A percentile compares a stretch with the other conserved stretches of the same genome.
Conservation (phyloP, 2,797 vertebrate genomes). For the Phyllotis vaccarum region DNA sequence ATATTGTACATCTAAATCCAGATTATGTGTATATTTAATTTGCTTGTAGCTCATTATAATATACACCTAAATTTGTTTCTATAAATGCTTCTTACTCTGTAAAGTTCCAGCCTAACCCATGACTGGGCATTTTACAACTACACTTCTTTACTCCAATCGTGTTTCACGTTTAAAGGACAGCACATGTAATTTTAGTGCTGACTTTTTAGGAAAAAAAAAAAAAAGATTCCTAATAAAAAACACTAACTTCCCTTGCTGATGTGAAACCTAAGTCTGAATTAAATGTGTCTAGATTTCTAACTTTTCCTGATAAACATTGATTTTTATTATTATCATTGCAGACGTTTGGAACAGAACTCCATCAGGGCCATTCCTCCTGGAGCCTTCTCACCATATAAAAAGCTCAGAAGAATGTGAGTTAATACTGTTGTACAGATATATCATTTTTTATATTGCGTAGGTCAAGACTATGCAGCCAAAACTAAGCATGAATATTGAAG, state of each 20-base stretch:
- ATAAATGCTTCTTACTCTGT: background rate
- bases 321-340: slow-evolving; percentile 85
- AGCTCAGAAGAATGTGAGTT: slow-evolving; percentile 98
- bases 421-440: slow-evolving; percentile 58
- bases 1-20: background rate
- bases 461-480: slow-evolving; percentile 43
- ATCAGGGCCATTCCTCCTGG: slow-evolving; percentile 98
- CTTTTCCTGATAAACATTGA: slow-evolving; percentile 52
- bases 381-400: slow-evolving; percentile 98
- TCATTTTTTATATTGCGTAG: slow-evolving; percentile 44
- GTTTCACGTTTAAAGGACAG: background rate
- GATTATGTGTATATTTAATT: background rate
- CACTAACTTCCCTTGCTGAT: background rate
- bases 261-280: slow-evolving; percentile 48
- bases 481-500: slow-evolving; percentile 34
- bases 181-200: slow-evolving; percentile 36
- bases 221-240: background rate
- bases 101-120: background rate
- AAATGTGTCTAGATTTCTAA: slow-evolving; percentile 48
- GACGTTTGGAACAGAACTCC: slow-evolving; percentile 98
- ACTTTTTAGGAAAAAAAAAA: background rate
- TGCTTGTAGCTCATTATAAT: slow-evolving; percentile 9
- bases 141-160: slow-evolving; percentile 1
- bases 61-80: background rate
- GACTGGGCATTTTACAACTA: background rate